Percentiles rank a stretch among this genome's conserved stretches.
Conservation (phyloP, 1,140 invertebrate species). For the Papilio polyxenes region DNA sequence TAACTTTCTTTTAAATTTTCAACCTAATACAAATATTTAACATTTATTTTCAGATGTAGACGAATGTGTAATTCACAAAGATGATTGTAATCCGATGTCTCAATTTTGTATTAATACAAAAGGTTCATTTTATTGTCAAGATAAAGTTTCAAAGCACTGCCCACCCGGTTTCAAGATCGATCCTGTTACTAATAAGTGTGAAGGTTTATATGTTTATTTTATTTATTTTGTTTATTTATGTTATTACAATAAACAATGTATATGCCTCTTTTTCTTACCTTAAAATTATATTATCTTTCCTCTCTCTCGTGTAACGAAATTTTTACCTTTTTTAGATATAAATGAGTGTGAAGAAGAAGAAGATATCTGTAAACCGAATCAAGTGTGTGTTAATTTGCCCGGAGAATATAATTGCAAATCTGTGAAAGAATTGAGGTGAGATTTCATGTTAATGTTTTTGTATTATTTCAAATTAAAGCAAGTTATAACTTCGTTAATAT, state of each 20-base stretch:
- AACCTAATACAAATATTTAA: too few relatives aligned
- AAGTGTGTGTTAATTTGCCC: slow-evolving; percentile 86
- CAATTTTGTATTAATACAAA: slow-evolving; percentile 87
- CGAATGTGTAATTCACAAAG: slow-evolving; percentile 83
- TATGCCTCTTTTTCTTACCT: background rate
- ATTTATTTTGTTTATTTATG: too few relatives aligned
- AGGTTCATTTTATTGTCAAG: slow-evolving; percentile 85
- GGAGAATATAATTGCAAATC: slow-evolving; percentile 87
- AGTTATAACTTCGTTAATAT: too few relatives aligned
- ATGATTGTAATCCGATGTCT: slow-evolving; percentile 83
- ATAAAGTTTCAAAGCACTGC: slow-evolving; percentile 82
- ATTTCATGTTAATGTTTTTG: background rate
- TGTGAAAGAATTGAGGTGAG: slow-evolving; percentile 73
- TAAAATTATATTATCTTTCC: background rate
- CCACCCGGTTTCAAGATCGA: slow-evolving; percentile 86
- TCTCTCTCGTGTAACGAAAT: background rate
- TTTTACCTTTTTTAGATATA: slow-evolving; percentile 82
- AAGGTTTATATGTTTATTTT: too few relatives aligned
- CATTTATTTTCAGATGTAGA: slow-evolving; percentile 83
- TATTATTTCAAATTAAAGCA: too few relatives aligned
- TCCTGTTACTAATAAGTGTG: slow-evolving; percentile 77
- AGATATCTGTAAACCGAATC: slow-evolving; percentile 83
- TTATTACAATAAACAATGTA: background rate
- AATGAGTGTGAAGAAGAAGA: slow-evolving; percentile 86
- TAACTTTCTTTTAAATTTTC: background rate